A percentile compares a stretch with the other conserved stretches of the same genome.
Evolutionary conservation across 2,113 vertebrate species (phyloP).

Genomic region (Zosterops borbonicus): DNA sequence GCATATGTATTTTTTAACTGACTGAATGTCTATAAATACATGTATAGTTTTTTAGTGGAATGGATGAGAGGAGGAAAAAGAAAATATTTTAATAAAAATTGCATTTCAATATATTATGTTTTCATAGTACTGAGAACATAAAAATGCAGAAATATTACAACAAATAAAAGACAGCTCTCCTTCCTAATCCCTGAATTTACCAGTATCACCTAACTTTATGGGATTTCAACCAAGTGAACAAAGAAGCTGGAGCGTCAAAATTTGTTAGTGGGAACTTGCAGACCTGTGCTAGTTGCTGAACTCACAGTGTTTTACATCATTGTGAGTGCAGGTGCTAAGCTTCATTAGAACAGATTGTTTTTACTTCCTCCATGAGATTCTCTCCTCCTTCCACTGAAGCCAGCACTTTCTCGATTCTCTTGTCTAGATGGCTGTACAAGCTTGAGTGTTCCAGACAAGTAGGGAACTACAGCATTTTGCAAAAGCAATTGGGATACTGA

Average conservation of each 20-base stretch:
- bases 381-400: background rate
- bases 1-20: background rate
- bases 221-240: background rate
- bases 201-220: background rate
- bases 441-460: background rate
- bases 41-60: background rate
- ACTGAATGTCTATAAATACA: background rate
- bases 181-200: background rate
- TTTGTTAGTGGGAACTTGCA: background rate
- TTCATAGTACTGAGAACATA: background rate
- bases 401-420: background rate
- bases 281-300: background rate
- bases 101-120: background rate
- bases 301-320: background rate
- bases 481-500: background rate
- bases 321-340: background rate
- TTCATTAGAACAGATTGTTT: background rate
- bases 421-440: background rate
- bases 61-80: background rate
- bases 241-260: background rate
- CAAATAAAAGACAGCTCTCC: background rate
- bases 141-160: background rate
- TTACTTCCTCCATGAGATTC: background rate
- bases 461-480: background rate
- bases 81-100: background rate